Conservation (phyloP, 1,140 invertebrate species). For the Pogonomyrmex californicus region DNA sequence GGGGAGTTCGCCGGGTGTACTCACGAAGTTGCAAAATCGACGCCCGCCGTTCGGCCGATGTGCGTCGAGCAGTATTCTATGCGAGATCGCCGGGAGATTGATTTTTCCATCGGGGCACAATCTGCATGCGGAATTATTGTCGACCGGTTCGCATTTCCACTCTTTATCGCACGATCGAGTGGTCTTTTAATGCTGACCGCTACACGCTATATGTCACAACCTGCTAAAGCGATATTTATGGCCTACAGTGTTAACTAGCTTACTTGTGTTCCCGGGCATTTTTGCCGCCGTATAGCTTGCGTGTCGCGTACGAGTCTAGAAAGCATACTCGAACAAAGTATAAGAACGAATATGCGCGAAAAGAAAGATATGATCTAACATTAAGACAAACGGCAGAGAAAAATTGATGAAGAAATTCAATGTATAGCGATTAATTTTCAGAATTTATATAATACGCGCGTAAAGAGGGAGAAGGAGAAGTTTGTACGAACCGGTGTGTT, state of each 20-base stretch:
- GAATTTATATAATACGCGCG: background rate
- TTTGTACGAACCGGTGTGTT: background rate
- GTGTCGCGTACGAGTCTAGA: background rate
- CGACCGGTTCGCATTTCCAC: slow-evolving; percentile 24
- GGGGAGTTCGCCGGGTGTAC: background rate
- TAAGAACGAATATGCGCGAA: background rate
- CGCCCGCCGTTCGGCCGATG: slow-evolving; percentile 23
- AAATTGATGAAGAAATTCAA: background rate
- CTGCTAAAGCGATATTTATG: slow-evolving; percentile 38
- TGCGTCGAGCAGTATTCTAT: background rate
- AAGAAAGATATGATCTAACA: background rate
- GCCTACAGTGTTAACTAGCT: slow-evolving; percentile 16
- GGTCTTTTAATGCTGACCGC: slow-evolving; percentile 17
- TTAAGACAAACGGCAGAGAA: background rate
- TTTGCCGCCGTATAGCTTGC: background rate
- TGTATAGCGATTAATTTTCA: background rate
- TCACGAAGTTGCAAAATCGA: slow-evolving; percentile 72
- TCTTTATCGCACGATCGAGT: slow-evolving; percentile 39
- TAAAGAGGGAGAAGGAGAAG: background rate
- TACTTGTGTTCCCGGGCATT: slow-evolving; percentile 27
- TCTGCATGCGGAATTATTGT: slow-evolving; percentile 45
- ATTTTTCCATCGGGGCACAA: slow-evolving; percentile 46
- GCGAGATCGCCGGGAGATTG: slow-evolving; percentile 50
- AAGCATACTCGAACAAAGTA: background rate
- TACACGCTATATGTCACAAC: slow-evolving; percentile 18